Conservation (phyloP, 2,888 invertebrate species). For the Macaria notata region DNA sequence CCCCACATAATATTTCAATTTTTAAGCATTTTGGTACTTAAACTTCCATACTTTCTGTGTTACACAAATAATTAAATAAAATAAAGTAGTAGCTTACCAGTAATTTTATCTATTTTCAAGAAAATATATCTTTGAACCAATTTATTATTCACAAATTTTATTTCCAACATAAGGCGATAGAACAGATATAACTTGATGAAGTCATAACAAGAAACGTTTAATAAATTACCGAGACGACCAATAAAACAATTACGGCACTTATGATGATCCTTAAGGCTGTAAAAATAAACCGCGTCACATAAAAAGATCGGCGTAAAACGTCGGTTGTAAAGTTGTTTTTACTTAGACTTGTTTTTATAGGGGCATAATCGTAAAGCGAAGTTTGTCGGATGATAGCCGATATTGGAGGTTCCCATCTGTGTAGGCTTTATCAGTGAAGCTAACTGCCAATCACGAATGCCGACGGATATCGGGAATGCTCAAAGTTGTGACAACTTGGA, state of each 20-base stretch:
- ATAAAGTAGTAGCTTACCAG: no score
- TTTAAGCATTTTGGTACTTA: no score
- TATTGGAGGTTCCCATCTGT: slow-evolving; percentile 60
- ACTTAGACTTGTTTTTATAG: slow-evolving; percentile 72
- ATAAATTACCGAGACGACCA: slow-evolving; percentile 42
- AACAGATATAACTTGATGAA: not conserved
- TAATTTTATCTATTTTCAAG: no score
- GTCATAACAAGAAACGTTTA: slow-evolving; percentile 23
- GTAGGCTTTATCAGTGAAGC: slow-evolving; percentile 58
- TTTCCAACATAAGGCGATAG: no score
- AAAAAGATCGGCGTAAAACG: slow-evolving; percentile 64
- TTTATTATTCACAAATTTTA: no score
- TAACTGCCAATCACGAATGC: slow-evolving; percentile 49
- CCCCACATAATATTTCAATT: no score
- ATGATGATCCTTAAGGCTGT: slow-evolving; percentile 39
- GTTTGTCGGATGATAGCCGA: slow-evolving; percentile 65
- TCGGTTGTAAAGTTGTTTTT: slow-evolving; percentile 75
- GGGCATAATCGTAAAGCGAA: slow-evolving; percentile 72
- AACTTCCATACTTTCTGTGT: no score
- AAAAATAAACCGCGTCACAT: slow-evolving; percentile 57
- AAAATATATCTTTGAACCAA: no score
- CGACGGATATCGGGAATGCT: slow-evolving; percentile 13
- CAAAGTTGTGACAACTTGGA: slow-evolving; percentile 4
- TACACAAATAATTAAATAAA: no score
- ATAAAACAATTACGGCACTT: slow-evolving; percentile 54